These are phyloP conservation scores for Leptopilina clavipes DNA, from an alignment of 1,140 invertebrate species.

Conservation along the genomic window DNA sequence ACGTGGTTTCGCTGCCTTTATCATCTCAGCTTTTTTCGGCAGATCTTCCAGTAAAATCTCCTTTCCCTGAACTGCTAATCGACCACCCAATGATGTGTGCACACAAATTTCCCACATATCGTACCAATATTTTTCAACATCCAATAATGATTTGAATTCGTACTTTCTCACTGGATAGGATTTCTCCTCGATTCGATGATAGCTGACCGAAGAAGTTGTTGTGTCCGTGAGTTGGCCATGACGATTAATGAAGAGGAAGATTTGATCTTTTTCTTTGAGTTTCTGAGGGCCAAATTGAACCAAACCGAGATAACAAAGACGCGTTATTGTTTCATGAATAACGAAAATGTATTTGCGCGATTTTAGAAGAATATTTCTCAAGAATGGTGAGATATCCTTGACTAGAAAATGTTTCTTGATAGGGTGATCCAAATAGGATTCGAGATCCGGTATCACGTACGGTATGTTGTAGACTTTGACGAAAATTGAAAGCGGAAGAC, in stretches of 20 bases:
- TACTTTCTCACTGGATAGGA: constrained; percentile 77
- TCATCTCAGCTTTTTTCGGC: constrained; percentile 75
- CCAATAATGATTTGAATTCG: constrained; percentile 75
- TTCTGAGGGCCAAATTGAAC: constrained; percentile 82
- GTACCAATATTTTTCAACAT: constrained; percentile 84
- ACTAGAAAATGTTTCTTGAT: constrained; percentile 81
- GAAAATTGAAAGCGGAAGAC: constrained; percentile 84
- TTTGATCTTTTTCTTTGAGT: constrained; percentile 82
- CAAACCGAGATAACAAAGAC: constrained; percentile 81
- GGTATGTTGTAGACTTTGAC: constrained; percentile 80
- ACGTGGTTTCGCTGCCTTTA: constrained; percentile 67
- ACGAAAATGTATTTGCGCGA: constrained; percentile 81
- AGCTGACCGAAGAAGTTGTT: constrained; percentile 78
- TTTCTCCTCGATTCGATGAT: constrained; percentile 78
- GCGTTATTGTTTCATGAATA: constrained; percentile 76
- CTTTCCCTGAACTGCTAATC: constrained; percentile 70
- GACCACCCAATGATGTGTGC: constrained; percentile 79
- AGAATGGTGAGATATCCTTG: constrained; percentile 74
- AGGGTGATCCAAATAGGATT: constrained; percentile 80
- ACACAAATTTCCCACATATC: constrained; percentile 82
- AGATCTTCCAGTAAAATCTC: constrained; percentile 75
- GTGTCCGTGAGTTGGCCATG: constrained; percentile 81
- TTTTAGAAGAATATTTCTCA: constrained; percentile 76
- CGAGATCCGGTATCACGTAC: constrained; percentile 77
- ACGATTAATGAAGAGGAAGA: constrained; percentile 83